Evolutionary conservation across 2,113 vertebrate species (phyloP).

Genomic region (Casuarius casuarius): DNA sequence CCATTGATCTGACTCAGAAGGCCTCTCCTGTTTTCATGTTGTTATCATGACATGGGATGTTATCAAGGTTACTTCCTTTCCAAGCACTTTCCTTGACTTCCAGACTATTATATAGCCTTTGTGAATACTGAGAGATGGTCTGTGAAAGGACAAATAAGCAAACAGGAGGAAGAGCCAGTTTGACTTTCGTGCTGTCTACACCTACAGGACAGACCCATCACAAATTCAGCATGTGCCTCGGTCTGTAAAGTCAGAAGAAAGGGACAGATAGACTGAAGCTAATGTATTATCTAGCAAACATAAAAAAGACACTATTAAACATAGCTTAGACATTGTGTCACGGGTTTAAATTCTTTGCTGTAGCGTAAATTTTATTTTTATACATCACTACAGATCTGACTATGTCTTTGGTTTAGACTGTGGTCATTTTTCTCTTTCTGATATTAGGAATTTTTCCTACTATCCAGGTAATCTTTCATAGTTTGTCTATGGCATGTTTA

Average conservation of each 20-base stretch:
- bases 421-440: background rate
- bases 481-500: background rate
- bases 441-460: background rate
- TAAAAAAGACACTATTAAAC: background rate
- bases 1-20: background rate
- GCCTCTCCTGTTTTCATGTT: background rate
- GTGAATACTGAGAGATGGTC: background rate
- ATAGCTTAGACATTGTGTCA: background rate
- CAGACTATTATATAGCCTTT: background rate
- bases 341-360: background rate
- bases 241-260: background rate
- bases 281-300: background rate
- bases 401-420: background rate
- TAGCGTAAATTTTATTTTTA: background rate
- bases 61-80: background rate
- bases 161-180: background rate
- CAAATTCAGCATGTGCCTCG: background rate
- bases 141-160: background rate
- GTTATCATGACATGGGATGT: background rate
- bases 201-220: background rate
- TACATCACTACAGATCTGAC: background rate
- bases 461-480: background rate
- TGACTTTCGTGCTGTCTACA: background rate
- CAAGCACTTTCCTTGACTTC: background rate
- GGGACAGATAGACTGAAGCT: background rate